These are phyloP conservation scores for Pagrus major DNA, from an alignment of 2,113 vertebrate species.

Conservation along the genomic window DNA sequence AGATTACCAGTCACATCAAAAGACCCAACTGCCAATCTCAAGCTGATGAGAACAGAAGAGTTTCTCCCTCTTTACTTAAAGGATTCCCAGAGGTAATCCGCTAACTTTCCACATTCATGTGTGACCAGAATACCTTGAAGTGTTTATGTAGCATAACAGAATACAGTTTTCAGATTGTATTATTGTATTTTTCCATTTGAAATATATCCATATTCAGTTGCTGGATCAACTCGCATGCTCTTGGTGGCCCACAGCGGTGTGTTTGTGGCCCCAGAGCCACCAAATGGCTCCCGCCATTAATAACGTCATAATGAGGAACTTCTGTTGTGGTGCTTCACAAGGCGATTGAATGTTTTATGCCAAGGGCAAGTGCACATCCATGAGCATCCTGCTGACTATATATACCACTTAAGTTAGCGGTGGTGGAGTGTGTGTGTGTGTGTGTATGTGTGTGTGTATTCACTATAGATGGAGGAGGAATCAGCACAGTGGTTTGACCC, in stretches of 20 bases:
- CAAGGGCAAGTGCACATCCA: background rate
- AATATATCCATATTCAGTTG: background rate
- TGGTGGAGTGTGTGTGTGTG: background rate
- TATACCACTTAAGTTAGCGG: background rate
- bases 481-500: slow-evolving; percentile 36
- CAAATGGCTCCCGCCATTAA: background rate
- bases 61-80: slow-evolving; percentile 32
- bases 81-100: slow-evolving; percentile 23
- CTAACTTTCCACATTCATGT: background rate
- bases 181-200: background rate
- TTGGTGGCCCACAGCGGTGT: background rate
- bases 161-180: background rate
- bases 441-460: background rate
- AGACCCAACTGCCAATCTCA: slow-evolving; percentile 36
- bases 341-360: slow-evolving; percentile 11
- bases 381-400: background rate
- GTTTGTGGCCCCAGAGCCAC: background rate
- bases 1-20: slow-evolving; percentile 59
- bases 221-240: background rate
- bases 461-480: slow-evolving; percentile 21
- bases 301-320: background rate
- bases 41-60: slow-evolving; percentile 37
- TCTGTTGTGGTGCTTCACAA: background rate
- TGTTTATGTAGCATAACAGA: background rate
- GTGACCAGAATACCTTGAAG: slow-evolving; percentile 15